Evolutionary conservation across 2,888 invertebrate genomes (phyloP), one percentile per base, ranked within the genome.

Genomic region (Ashinkailepas kermadecensis): DNA sequence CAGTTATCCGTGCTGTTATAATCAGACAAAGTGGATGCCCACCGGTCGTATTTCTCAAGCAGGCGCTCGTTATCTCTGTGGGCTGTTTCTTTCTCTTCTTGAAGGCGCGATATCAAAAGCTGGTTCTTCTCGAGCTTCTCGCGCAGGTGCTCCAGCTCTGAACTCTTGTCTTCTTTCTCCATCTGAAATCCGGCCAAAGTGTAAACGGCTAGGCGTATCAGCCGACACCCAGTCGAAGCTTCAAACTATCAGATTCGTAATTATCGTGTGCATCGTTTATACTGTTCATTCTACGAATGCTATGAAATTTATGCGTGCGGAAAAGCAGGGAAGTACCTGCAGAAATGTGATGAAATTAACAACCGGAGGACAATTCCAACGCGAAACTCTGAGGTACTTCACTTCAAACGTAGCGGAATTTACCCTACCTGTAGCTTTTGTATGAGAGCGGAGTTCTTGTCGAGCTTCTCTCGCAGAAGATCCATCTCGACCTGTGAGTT

Each of bases 11-110:
- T 39, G 39, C 39, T 3, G 39, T 39, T 39, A 39, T 39, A 39
- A 39, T 39, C 39, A 39, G 39, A 39, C 39, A 39, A 39, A 39
- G 39, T 39, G 39, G 39, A 4, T 57, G 74, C 82, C 80, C 82
- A 85, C 85, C 84, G 83, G 82, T 87, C 87, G 81, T 86, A 85
- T 83, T 96, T 95, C 88, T 96, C 96, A 85, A 95, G 90, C 90
- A 96, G 92, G 89, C 95, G 94, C 87, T 96, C 95, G 87, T 95
- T 93, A 89, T 96, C 96, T 89, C 94, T 95, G 89, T 94, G 94
- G 85, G 94, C 92, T 81, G 91, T 92, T 85, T 96, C 96, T 85
- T 94, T 93, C 86, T 96, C 96, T 86, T 96, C 96, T 84, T 94
- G 90, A 56, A 93, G 91, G 88, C 95, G 95, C 87, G 93, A 93